phyloP scores from a whole-genome alignment of 1,140 invertebrate genomes.

The Araneus ventricosus region DNA sequence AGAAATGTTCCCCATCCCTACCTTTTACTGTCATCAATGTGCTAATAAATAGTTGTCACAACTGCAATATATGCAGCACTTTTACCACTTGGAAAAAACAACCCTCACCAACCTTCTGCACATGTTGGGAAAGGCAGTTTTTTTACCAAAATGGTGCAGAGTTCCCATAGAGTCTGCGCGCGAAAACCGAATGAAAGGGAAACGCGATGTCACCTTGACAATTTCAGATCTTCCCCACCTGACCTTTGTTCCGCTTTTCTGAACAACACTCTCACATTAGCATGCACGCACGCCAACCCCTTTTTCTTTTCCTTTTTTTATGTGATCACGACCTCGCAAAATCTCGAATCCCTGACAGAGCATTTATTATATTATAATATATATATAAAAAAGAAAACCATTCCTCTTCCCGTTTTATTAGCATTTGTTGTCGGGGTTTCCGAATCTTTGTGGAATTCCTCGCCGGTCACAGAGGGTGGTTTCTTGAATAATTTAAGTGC shows the following conservation, averaged over 20 bases:
- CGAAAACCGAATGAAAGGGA: slow-evolving; percentile 1
- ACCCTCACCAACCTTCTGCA: not conserved
- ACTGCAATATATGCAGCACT: no score
- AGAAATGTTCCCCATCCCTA: no score
- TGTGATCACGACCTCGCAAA: not conserved
- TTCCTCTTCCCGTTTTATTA: not conserved
- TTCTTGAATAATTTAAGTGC: not conserved
- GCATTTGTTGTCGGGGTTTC: not conserved
- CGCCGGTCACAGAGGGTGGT: not conserved
- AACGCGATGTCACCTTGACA: slow-evolving; percentile 10
- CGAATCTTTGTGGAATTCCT: not conserved
- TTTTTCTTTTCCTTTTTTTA: not conserved
- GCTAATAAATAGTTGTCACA: no score
- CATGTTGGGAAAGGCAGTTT: not conserved
- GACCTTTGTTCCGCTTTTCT: slow-evolving; percentile 23
- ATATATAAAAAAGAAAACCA: no score
- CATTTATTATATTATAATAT: not conserved
- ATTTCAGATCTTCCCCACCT: not conserved
- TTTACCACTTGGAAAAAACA: not conserved
- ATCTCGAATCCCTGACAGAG: not conserved
- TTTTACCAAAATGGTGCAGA: not conserved
- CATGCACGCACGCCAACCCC: not conserved
- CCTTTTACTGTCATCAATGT: no score
- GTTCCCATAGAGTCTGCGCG: not conserved
- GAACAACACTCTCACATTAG: slow-evolving; percentile 8